Percentiles rank a stretch among this genome's conserved stretches.
Conservation (phyloP, 2,113 vertebrate species). For the Lophius piscatorius region DNA sequence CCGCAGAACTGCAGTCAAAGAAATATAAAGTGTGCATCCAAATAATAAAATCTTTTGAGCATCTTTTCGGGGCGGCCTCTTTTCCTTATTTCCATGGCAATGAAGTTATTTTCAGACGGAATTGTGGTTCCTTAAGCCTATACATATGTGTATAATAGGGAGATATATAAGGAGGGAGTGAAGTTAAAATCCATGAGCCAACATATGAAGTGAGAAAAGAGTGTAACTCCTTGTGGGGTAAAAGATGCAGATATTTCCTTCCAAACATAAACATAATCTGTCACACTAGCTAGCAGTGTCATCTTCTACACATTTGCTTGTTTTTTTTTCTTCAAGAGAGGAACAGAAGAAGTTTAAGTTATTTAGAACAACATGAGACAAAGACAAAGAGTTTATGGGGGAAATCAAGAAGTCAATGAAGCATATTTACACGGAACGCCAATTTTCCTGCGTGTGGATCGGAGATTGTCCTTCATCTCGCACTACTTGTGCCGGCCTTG, state of each 20-base stretch:
- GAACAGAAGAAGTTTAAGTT: constrained; percentile 8
- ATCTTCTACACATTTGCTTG: constrained; percentile 4
- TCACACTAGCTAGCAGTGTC: constrained; percentile 15
- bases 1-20: not conserved
- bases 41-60: not conserved
- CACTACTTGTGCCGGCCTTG: constrained; percentile 54
- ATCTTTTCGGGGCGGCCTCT: too few relatives aligned
- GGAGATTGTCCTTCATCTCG: constrained; percentile 61
- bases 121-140: too few relatives aligned
- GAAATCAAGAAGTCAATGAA: too few relatives aligned
- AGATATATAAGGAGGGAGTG: not conserved
- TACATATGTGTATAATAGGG: too few relatives aligned
- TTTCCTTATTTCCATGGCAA: not conserved
- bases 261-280: constrained; percentile 34
- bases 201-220: not conserved
- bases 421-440: not conserved
- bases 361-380: not conserved
- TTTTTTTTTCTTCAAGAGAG: not conserved
- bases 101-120: not conserved
- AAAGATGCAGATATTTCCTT: constrained; percentile 9
- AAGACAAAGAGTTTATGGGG: not conserved
- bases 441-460: not conserved
- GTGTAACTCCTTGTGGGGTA: not conserved
- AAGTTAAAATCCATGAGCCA: not conserved
- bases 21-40: not conserved